Evolutionary conservation across 2,797 vertebrate species (phyloP).

Genomic region (Salarias fasciatus): DNA sequence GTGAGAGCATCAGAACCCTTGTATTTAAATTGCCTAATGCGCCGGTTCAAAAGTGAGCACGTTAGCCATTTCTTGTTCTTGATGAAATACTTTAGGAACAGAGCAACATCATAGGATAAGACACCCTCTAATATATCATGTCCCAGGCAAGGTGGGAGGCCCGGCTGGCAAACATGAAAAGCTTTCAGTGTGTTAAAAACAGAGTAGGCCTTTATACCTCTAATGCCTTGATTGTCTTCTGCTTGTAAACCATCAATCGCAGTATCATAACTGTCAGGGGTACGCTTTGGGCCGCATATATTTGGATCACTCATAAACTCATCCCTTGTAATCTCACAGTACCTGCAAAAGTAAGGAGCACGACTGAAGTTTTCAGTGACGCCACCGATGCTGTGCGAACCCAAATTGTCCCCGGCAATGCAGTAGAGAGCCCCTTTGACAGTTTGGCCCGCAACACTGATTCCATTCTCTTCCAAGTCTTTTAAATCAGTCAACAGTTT

Average conservation of each 20-base stretch:
- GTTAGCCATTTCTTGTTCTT: constrained; percentile 35
- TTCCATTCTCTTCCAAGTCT: constrained; percentile 13
- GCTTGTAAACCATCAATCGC: constrained; percentile 19
- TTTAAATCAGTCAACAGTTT: too few relatives aligned
- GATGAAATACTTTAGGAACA: constrained; percentile 40
- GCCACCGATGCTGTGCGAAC: constrained; percentile 29
- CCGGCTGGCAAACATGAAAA: constrained; percentile 43
- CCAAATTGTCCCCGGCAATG: constrained; percentile 28
- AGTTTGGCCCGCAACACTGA: not conserved
- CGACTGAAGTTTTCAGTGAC: constrained; percentile 28
- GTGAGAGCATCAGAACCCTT: constrained; percentile 17
- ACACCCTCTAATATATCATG: constrained; percentile 45
- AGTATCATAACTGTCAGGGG: constrained; percentile 11
- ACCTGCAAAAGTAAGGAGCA: constrained; percentile 35
- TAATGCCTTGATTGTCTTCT: not conserved
- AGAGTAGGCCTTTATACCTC: constrained; percentile 33
- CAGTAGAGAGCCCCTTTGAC: constrained; percentile 20
- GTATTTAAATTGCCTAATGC: constrained; percentile 28
- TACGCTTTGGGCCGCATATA: constrained; percentile 19
- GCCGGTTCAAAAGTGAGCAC: constrained; percentile 15
- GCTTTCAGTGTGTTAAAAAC: constrained; percentile 27
- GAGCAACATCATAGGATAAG: constrained; percentile 27
- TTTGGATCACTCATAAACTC: constrained; percentile 24
- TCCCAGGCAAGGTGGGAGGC: constrained; percentile 32
- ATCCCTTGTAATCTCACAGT: constrained; percentile 6